A percentile compares a stretch with the other conserved stretches of the same genome.
Conservation (phyloP, 2,113 vertebrate species). For the Corythornis vintsioides region DNA sequence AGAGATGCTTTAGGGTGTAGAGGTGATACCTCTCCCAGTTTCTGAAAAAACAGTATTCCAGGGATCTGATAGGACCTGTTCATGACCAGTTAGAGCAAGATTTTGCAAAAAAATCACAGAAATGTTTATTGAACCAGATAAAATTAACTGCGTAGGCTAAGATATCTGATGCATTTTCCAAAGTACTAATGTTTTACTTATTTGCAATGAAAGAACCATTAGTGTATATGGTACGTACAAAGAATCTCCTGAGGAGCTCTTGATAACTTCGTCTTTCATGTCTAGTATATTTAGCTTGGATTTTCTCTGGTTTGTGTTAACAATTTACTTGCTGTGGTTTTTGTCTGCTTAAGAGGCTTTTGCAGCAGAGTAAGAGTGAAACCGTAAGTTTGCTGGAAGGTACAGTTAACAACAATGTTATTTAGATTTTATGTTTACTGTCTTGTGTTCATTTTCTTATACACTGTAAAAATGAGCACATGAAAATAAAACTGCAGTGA, state of each 20-base stretch:
- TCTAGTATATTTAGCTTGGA: not conserved
- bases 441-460: not conserved
- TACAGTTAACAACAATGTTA: constrained; percentile 1
- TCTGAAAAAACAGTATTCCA: not conserved
- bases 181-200: not conserved
- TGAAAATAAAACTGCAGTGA: not conserved
- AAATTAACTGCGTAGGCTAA: not conserved
- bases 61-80: not conserved
- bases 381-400: constrained; percentile 43
- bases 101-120: not conserved
- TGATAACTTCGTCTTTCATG: constrained; percentile 12
- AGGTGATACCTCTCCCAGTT: not conserved
- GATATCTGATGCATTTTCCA: not conserved
- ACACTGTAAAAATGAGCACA: not conserved
- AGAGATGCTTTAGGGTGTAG: not conserved
- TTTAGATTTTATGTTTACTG: constrained; percentile 1
- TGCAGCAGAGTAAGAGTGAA: constrained; percentile 33
- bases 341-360: not conserved
- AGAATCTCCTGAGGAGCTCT: not conserved
- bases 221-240: not conserved
- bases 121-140: not conserved
- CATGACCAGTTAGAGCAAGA: not conserved
- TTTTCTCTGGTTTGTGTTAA: constrained; percentile 18
- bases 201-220: not conserved
- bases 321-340: not conserved